Base-by-base conservation (phyloP, 2,113 vertebrate genomes). In the Geococcyx californianus region DNA sequence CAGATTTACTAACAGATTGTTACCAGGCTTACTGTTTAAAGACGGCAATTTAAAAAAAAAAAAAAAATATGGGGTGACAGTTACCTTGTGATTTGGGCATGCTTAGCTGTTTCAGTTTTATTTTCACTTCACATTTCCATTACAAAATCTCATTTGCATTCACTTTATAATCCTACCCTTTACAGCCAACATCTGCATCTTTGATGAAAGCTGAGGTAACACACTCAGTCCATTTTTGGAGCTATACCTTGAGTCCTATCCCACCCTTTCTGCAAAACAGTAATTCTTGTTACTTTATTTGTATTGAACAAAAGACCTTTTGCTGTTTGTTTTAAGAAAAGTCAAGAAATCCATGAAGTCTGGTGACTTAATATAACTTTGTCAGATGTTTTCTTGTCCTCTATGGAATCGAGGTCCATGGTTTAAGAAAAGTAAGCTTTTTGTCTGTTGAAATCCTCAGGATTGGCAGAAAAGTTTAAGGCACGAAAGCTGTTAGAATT, bases 1-100 rank as follows among this genome's bases (percentile, higher is more conserved):
- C 87, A 97, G 96, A 91, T 96, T 92, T 95, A 95, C 84, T 89
- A 96, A 95, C 93, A 97, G 93, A 92, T 94, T 97, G 93, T 87
- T 97, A 92, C 84, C 66, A 95, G 84, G 62, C 91, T 95, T 91
- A 76, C 69, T 92, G 66, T 84, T 91, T 75, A 93, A n/a, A 84
- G 49, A 72, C 64, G 76, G 77, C 86, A 94, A 89, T 63, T 91
- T 45, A 12, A 36, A 86, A 59, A 33, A 44, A 25, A 74, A 9
- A 36, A 86, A 59, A 28, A 36, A 47, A 74, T 47, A 64, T 17
- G 8, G 73, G 45, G 56, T 84, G 77, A 66, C 60, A 78, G 51
- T 87, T 96, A 94, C 84, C 81, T 89, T 87, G 80, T 91, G 89
- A 87, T 91, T 89, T 84, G 44, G 87, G 64, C 62, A 72, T 31